phyloP scores from a whole-genome alignment of 2,888 invertebrate genomes.

The Xanthorhoe designata region DNA sequence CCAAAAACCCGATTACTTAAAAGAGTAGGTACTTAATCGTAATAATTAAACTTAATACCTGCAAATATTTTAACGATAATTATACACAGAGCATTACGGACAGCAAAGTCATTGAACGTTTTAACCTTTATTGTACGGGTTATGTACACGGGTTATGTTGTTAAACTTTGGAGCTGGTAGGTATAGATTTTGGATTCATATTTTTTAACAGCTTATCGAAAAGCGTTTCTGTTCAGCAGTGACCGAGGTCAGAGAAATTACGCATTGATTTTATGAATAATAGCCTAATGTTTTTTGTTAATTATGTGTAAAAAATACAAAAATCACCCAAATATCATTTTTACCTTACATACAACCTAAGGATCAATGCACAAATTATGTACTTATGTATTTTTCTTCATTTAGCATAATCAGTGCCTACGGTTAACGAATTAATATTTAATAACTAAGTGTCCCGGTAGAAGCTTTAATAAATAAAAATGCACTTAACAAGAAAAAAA shows the following conservation, averaged over 20 bases:
- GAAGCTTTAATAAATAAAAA: not conserved
- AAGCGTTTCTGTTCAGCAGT: too few relatives aligned
- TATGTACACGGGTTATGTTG: not conserved
- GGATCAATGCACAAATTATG: too few relatives aligned
- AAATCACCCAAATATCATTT: not conserved
- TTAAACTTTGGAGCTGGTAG: not conserved
- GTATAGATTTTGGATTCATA: not conserved
- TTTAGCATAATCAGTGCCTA: too few relatives aligned
- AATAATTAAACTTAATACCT: not conserved
- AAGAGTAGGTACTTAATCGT: not conserved
- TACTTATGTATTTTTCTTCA: too few relatives aligned
- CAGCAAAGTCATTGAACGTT: slow-evolving; percentile 4
- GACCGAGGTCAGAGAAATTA: too few relatives aligned
- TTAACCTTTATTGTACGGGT: slow-evolving; percentile 8
- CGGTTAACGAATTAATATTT: too few relatives aligned
- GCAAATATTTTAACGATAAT: slow-evolving; percentile 6
- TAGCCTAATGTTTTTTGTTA: not conserved
- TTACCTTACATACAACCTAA: too few relatives aligned
- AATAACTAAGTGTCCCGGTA: not conserved
- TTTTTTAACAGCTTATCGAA: too few relatives aligned
- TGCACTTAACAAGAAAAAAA: not conserved
- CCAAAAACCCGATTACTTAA: not conserved
- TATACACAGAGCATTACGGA: too few relatives aligned
- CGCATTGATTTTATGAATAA: too few relatives aligned
- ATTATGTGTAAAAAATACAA: too few relatives aligned